These are phyloP conservation scores for Hyposoter dolosus DNA, from an alignment of 2,888 invertebrate genomes.

Conservation along the genomic window DNA sequence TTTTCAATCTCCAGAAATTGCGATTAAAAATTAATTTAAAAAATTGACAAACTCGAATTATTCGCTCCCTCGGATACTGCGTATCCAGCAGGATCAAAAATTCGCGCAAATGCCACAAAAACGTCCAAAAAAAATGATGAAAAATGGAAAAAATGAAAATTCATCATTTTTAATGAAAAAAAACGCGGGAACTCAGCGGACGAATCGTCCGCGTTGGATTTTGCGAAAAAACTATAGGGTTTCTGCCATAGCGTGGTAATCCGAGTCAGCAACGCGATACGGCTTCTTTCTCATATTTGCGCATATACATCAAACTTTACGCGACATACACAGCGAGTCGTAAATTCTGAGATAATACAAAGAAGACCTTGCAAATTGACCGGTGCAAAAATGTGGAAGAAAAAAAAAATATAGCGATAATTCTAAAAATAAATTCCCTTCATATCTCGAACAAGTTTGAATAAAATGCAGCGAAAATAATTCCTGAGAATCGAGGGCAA, in stretches of 20 bases:
- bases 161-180: too few relatives aligned
- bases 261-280: not conserved
- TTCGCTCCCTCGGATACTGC: too few relatives aligned
- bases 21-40: too few relatives aligned
- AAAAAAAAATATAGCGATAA: not conserved
- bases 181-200: too few relatives aligned
- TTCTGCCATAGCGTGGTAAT: not conserved
- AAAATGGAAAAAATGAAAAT: too few relatives aligned
- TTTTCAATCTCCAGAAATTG: too few relatives aligned
- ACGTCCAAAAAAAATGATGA: too few relatives aligned
- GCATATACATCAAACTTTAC: not conserved
- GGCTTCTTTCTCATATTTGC: conserved; percentile 22
- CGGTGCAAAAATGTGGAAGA: not conserved
- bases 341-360: not conserved
- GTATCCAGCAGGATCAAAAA: too few relatives aligned
- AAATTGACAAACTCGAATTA: too few relatives aligned
- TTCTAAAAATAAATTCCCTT: not conserved
- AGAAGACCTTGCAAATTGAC: not conserved
- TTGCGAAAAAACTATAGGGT: not conserved
- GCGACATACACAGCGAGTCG: not conserved
- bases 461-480: not conserved
- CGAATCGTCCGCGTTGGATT: not conserved
- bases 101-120: too few relatives aligned
- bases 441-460: not conserved
- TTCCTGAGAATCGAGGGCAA: not conserved